A percentile compares a stretch with the other conserved stretches of the same genome.
phyloP scores from a whole-genome alignment of 2,113 vertebrate genomes.

The Python bivittatus region DNA sequence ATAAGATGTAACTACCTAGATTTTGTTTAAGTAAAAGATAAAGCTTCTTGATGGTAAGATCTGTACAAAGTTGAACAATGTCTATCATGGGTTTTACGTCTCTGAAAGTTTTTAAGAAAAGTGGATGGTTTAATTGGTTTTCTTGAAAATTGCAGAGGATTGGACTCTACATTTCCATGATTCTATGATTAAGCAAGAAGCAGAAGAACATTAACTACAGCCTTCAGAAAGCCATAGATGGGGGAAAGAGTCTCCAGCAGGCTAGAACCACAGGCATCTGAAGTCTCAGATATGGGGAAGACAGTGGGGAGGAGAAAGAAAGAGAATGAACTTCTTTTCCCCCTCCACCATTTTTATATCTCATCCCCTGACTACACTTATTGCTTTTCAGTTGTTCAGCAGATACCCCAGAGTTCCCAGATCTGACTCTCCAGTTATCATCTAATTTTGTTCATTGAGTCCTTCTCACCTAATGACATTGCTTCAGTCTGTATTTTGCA shows the following conservation, averaged over 20 bases:
- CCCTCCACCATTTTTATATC: background rate
- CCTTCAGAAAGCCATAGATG: background rate
- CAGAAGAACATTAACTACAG: background rate
- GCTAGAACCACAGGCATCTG: background rate
- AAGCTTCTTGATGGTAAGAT: too few species aligned
- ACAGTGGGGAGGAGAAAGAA: background rate
- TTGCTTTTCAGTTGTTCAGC: background rate
- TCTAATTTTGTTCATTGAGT: background rate
- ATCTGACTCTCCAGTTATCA: background rate
- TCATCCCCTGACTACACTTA: too few species aligned
- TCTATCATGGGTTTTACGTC: too few species aligned
- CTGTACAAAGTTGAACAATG: too few species aligned
- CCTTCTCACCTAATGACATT: background rate
- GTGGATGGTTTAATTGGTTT: too few species aligned
- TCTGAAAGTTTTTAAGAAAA: too few species aligned
- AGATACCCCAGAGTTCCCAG: background rate
- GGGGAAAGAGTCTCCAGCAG: background rate
- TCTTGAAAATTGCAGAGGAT: too few species aligned
- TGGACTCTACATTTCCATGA: too few species aligned
- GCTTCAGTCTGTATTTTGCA: background rate
- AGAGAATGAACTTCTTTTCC: background rate
- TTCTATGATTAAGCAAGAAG: too few species aligned
- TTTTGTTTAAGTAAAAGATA: too few species aligned
- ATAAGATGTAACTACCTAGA: too few species aligned
- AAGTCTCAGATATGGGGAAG: background rate